Conservation (phyloP, 2,113 vertebrate genomes). For the Stigmatopora argus region DNA sequence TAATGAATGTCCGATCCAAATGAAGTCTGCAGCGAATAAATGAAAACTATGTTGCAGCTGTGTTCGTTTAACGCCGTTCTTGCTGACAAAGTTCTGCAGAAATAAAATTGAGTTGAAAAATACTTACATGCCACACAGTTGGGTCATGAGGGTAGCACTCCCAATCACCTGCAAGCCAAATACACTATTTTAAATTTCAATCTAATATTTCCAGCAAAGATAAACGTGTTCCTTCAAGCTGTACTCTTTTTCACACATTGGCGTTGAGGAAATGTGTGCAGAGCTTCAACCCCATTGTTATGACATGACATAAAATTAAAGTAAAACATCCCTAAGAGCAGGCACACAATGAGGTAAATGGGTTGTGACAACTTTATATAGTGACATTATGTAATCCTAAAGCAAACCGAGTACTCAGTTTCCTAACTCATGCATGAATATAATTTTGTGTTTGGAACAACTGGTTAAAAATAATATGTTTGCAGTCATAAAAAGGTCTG, state of each 20-base stretch:
- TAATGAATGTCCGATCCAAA: too few species aligned
- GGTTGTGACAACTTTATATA: conserved; percentile 46
- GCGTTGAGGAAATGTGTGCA: conserved; percentile 21
- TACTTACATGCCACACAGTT: conserved; percentile 91
- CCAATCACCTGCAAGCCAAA: conserved; percentile 79
- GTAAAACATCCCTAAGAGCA: conserved; percentile 50
- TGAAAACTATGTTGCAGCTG: neutral
- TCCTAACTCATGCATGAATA: conserved; percentile 21
- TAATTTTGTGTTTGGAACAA: conserved; percentile 14
- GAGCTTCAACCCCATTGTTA: conserved; percentile 41
- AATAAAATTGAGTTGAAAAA: neutral
- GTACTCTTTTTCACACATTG: neutral
- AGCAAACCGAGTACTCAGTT: conserved; percentile 32
- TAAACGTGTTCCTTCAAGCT: neutral
- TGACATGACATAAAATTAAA: conserved; percentile 47
- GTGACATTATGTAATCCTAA: conserved; percentile 52
- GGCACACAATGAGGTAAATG: conserved; percentile 46
- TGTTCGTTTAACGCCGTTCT: neutral
- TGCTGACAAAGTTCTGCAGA: neutral
- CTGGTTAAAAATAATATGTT: conserved; percentile 13
- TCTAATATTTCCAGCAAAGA: neutral
- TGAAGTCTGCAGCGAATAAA: too few species aligned
- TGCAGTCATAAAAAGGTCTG: neutral
- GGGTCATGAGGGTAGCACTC: conserved; percentile 95
- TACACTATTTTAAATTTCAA: neutral